Evolutionary conservation across 1,140 invertebrate species (phyloP).

Genomic region (Protaetia brevitarsis): DNA sequence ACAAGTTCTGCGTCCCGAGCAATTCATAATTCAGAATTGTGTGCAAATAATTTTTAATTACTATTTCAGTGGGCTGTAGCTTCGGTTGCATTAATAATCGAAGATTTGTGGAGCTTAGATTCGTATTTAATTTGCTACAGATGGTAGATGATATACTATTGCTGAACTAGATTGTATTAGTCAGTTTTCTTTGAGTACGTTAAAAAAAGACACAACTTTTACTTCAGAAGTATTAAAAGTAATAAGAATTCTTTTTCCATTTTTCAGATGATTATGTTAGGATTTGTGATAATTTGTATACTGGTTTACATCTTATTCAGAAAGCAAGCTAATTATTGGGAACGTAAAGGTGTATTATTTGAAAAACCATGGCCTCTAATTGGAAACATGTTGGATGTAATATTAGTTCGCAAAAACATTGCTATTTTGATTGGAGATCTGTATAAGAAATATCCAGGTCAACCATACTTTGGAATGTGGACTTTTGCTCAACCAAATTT

Average conservation of each 20-base stretch:
- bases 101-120: too few species aligned
- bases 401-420: slow-evolving; percentile 42
- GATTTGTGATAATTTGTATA: not conserved
- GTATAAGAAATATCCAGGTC: slow-evolving; percentile 41
- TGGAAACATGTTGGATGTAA: slow-evolving; percentile 49
- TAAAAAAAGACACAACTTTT: too few species aligned
- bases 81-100: too few species aligned
- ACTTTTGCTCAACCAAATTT: slow-evolving; percentile 47
- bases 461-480: slow-evolving; percentile 47
- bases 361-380: slow-evolving; percentile 42
- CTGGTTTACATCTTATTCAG: not conserved
- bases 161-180: too few species aligned
- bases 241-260: not conserved
- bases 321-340: slow-evolving; percentile 41
- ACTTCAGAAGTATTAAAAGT: too few species aligned
- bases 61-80: too few species aligned
- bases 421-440: slow-evolving; percentile 32
- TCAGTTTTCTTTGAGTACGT: too few species aligned
- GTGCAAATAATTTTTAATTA: too few species aligned
- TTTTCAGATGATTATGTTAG: not conserved
- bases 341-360: slow-evolving; percentile 38
- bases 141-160: too few species aligned
- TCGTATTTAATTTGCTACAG: too few species aligned
- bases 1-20: too few species aligned
- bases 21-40: too few species aligned